A percentile compares a stretch with the other conserved stretches of the same genome.
These are phyloP conservation scores for Apamea crenata DNA, from an alignment of 2,888 invertebrate species.

Conservation along the genomic window DNA sequence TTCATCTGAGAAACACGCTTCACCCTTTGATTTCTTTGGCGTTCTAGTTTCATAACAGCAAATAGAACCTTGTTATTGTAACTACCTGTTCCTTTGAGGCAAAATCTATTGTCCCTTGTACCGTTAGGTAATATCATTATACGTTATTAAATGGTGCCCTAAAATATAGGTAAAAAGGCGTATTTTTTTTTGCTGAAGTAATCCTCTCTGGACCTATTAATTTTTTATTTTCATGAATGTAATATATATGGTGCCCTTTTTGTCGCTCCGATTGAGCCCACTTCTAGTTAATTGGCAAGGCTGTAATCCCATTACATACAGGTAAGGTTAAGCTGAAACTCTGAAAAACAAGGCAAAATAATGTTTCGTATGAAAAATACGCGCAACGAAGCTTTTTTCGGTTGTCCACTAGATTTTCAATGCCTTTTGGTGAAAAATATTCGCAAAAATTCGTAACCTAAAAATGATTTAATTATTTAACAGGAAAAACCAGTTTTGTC, in stretches of 20 bases:
- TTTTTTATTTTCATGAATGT: constrained; percentile 30
- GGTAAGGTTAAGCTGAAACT: constrained; percentile 21
- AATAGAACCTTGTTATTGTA: constrained; percentile 40
- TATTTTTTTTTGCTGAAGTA: constrained; percentile 36
- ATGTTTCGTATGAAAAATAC: constrained; percentile 24
- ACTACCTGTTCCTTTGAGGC: constrained; percentile 60
- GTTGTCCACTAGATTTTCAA: not conserved
- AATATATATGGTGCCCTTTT: constrained; percentile 38
- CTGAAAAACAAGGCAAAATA: constrained; percentile 37
- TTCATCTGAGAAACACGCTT: constrained; percentile 38
- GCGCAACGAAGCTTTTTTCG: not conserved
- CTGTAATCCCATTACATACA: constrained; percentile 39
- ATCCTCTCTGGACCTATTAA: constrained; percentile 21
- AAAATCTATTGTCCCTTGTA: constrained; percentile 53
- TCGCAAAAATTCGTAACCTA: not conserved
- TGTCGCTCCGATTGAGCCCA: constrained; percentile 10
- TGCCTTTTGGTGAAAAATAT: constrained; percentile 5
- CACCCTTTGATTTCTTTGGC: constrained; percentile 32
- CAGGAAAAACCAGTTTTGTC: not conserved
- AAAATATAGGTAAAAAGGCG: constrained; percentile 12
- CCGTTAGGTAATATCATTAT: constrained; percentile 58
- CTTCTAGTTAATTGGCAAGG: constrained; percentile 37
- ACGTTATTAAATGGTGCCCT: constrained; percentile 44
- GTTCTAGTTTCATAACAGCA: constrained; percentile 31
- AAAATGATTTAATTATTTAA: not conserved